These are phyloP conservation scores for Lepus townsendii DNA, from an alignment of 2,797 vertebrate genomes.

Conservation along the genomic window DNA sequence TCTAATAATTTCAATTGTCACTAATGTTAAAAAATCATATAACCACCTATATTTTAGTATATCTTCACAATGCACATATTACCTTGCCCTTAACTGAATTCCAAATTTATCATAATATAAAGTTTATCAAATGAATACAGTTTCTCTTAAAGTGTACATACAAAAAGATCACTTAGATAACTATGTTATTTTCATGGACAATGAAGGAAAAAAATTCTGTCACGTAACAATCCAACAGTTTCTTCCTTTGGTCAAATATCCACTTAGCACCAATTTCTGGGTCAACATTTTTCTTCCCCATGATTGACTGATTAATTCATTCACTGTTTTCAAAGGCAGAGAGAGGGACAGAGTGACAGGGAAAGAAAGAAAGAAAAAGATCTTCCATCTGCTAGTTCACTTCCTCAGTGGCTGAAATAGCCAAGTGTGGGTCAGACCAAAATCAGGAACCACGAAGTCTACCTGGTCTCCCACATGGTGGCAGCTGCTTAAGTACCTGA, in stretches of 20 bases:
- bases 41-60: slow-evolving; percentile 35
- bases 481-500: no score
- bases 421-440: no score
- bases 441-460: no score
- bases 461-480: no score
- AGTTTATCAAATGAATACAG: slow-evolving; percentile 35
- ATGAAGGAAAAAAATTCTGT: slow-evolving; percentile 23
- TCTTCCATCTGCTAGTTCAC: no score
- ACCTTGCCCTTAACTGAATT: slow-evolving; percentile 44
- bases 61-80: slow-evolving; percentile 37
- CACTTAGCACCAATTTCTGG: slow-evolving; percentile 44
- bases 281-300: no score
- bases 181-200: slow-evolving; percentile 39
- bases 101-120: slow-evolving; percentile 61
- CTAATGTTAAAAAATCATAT: slow-evolving; percentile 27
- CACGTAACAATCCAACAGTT: slow-evolving; percentile 44
- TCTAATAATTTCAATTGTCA: slow-evolving; percentile 51
- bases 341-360: no score
- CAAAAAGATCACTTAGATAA: not conserved
- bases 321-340: no score
- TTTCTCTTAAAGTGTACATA: slow-evolving; percentile 58
- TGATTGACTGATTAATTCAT: no score
- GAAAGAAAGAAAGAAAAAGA: no score
- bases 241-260: slow-evolving; percentile 46
- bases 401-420: no score